phyloP scores from a whole-genome alignment of 2,113 vertebrate species.

The Syngnathus floridae region DNA sequence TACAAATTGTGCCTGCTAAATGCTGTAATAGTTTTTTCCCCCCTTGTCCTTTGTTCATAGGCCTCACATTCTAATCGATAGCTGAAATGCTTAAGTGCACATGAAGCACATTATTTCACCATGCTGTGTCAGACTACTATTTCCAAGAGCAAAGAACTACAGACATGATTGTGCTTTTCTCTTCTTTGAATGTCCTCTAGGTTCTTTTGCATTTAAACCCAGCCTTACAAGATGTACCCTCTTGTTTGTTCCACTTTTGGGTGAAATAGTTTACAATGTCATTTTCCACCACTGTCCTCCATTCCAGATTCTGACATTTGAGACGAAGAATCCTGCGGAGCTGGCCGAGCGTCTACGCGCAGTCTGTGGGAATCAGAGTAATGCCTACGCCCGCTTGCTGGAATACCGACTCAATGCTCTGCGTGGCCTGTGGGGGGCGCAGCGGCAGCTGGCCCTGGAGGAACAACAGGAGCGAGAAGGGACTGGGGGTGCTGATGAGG shows the following conservation, averaged over 20 bases:
- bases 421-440: constrained; percentile 93
- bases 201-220: background rate
- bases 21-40: constrained; percentile 69
- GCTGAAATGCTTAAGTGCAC: constrained; percentile 66
- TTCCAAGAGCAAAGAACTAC: constrained; percentile 14
- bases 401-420: constrained; percentile 95
- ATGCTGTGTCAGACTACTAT: constrained; percentile 29
- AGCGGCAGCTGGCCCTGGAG: constrained; percentile 93
- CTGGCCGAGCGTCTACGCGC: constrained; percentile 88
- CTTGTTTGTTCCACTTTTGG: background rate
- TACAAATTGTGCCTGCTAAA: constrained; percentile 68
- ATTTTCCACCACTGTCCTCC: background rate
- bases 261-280: background rate
- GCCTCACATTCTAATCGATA: constrained; percentile 68
- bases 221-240: background rate
- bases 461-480: constrained; percentile 93
- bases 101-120: constrained; percentile 58
- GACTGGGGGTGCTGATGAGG: constrained; percentile 82
- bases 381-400: constrained; percentile 90
- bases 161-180: background rate
- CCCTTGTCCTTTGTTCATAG: constrained; percentile 50
- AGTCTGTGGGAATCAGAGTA: constrained; percentile 96
- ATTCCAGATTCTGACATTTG: constrained; percentile 88
- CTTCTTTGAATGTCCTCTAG: background rate
- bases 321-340: constrained; percentile 91